Base-by-base conservation (phyloP, 2,113 vertebrate genomes). In the Corythornis vintsioides region DNA sequence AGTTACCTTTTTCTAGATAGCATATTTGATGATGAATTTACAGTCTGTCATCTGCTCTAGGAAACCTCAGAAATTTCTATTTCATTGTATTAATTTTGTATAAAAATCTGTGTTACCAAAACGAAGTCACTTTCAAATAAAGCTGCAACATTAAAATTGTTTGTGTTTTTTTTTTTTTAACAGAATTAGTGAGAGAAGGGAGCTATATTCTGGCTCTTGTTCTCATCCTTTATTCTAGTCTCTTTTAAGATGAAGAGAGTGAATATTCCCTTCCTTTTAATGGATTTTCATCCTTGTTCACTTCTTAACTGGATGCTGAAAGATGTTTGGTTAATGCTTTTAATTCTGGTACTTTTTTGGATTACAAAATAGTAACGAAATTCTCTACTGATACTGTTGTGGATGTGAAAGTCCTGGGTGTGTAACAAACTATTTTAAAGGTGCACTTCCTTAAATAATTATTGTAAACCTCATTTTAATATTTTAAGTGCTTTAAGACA, bases 91-190 rank as follows among this genome's bases (percentile, higher is more conserved):
- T 21, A 42, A 10, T 67, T 93, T 95, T 92, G 67, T 94, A 87
- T 80, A 28, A 52, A 76, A 65, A 53, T 9, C 3, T 14, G 6
- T 86, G 38, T 90, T 86, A 64, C 52, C 57, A 82, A 76, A 93
- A 66, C 18, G 66, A 89, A 74, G 47, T 73, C 38, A 63, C 77
- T 94, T 93, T 66, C 38, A 87, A 96, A 96, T 96, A 96, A 96
- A 96, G 42, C 13, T 93, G 63, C 74, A 87, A 78, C 13, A 25
- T 88, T 63, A 69, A 92, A 86, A 40, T 52, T 13, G 19, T 17
- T 72, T 84, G 33, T 47, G 15, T 22, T 48, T 57, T 57, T 48
- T 42, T 24, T n/a, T 21, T 35, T 69, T 33, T 59, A 21, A 70
- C 8, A 15, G 33, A 89, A 73, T 31, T 2, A 6, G 5, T 42